Conservation (phyloP, 2,113 vertebrate species). For the Amazona vittata region DNA sequence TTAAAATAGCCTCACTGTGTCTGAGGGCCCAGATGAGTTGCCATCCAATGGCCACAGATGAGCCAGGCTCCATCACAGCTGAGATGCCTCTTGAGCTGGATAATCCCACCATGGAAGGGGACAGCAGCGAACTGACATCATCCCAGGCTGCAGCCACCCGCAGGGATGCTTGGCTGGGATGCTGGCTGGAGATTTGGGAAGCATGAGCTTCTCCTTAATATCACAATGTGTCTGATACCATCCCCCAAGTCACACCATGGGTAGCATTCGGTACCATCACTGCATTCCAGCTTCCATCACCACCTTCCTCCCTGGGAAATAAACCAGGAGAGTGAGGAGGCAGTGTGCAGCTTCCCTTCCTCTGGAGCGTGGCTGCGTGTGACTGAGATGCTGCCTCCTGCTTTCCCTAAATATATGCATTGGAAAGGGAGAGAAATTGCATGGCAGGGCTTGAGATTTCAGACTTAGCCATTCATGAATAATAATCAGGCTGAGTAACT, state of each 20-base stretch:
- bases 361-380: not conserved
- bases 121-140: not conserved
- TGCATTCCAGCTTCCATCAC: not conserved
- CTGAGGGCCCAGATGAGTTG: not conserved
- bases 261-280: accelerated
- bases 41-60: not conserved
- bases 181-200: not conserved
- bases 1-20: not conserved
- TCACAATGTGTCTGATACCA: not conserved
- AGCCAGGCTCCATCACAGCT: not conserved
- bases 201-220: not conserved
- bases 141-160: accelerated
- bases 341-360: not conserved
- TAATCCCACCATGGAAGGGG: not conserved
- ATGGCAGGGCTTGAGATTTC: slow-evolving; percentile 64
- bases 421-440: slow-evolving; percentile 35
- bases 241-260: accelerated
- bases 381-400: not conserved
- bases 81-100: not conserved
- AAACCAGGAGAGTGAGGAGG: not conserved
- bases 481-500: slow-evolving; percentile 79
- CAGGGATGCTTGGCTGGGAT: not conserved
- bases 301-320: not conserved
- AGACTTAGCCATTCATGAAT: slow-evolving; percentile 73
- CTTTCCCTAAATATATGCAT: slow-evolving; percentile 33